Conservation (phyloP, 2,888 invertebrate species). For the Hirudinaria manillensis region DNA sequence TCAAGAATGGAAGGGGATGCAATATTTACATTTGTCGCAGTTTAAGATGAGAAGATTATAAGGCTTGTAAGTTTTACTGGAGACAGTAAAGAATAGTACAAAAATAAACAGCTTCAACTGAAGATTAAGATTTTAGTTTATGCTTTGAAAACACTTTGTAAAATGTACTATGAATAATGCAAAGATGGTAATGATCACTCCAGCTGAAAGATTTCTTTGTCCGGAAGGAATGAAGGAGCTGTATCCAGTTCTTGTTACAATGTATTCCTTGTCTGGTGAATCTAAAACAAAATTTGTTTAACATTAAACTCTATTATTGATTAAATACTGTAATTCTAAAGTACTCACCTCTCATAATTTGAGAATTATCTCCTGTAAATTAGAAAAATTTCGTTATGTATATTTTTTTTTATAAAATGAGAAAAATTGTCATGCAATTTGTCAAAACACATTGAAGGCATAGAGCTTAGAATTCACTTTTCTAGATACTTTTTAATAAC, state of each 20-base stretch:
- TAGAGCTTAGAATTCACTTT: not conserved
- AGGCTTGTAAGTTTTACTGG: too few relatives aligned
- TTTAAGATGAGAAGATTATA: too few relatives aligned
- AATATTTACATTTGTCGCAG: too few relatives aligned
- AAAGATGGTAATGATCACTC: not conserved
- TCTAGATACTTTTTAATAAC: not conserved
- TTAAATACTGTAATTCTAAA: not conserved
- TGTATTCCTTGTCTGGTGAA: slow-evolving; percentile 39
- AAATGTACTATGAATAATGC: not conserved
- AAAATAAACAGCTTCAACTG: too few relatives aligned
- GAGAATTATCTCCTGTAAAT: slow-evolving; percentile 22
- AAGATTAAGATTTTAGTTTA: too few relatives aligned
- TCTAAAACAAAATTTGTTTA: slow-evolving; percentile 28
- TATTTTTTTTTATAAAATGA: not conserved
- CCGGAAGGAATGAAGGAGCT: slow-evolving; percentile 8
- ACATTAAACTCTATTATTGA: not conserved
- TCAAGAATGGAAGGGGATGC: too few relatives aligned
- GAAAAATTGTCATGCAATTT: not conserved
- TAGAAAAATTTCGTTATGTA: not conserved
- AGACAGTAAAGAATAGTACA: too few relatives aligned
- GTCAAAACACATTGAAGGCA: not conserved
- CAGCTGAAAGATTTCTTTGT: not conserved
- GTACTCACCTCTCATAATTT: slow-evolving; percentile 25
- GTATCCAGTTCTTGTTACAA: slow-evolving; percentile 30
- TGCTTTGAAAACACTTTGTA: not conserved